phyloP scores from a whole-genome alignment of 2,113 vertebrate genomes.

The Leucosticte australis region DNA sequence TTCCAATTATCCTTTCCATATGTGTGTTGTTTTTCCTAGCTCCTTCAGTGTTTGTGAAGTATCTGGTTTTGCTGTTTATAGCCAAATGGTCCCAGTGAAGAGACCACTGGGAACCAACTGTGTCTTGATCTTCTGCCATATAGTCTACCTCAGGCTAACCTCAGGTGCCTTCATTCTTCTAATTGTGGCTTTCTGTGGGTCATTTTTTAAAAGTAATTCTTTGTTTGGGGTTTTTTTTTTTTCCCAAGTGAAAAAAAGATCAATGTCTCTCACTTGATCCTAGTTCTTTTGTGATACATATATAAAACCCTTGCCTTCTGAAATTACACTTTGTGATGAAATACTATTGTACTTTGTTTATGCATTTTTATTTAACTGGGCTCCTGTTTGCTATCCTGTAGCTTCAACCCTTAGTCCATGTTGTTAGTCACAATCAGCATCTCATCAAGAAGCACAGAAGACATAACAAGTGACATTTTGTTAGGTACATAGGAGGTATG shows the following conservation, averaged over 20 bases:
- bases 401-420: neutral
- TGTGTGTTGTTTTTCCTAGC: neutral
- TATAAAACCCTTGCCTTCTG: neutral
- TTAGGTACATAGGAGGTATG: neutral
- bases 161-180: neutral
- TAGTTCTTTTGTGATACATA: neutral
- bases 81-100: neutral
- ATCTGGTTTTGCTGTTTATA: neutral
- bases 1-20: neutral
- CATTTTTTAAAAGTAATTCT: neutral
- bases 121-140: neutral
- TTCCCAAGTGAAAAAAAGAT: neutral
- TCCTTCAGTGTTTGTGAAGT: neutral
- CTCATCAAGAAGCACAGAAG: neutral
- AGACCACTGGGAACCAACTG: neutral
- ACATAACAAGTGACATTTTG: neutral
- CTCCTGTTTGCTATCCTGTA: neutral
- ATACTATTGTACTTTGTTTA: neutral
- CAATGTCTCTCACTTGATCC: neutral
- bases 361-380: neutral
- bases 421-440: neutral
- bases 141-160: neutral
- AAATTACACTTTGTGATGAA: neutral
- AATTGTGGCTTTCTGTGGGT: neutral
- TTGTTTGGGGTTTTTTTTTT: neutral